Conservation (phyloP, 2,113 vertebrate genomes). For the Axis porcinus region DNA sequence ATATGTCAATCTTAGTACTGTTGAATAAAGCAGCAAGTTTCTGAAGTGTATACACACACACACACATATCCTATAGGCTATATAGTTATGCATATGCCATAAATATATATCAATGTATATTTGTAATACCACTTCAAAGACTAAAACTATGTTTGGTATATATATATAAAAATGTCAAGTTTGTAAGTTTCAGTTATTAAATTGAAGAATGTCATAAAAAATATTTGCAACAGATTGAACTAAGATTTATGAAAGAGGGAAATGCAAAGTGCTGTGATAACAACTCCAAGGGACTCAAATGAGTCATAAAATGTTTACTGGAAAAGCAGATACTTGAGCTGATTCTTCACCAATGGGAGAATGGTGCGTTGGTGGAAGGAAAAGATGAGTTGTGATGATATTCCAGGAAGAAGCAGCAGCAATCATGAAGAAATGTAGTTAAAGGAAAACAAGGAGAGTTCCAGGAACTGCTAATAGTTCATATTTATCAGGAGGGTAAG, state of each 20-base stretch:
- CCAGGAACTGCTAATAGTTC: not conserved
- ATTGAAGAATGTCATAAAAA: not conserved
- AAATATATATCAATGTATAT: not conserved
- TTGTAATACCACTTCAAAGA: not conserved
- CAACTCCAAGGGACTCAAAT: not conserved
- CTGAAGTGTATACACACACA: fast-evolving
- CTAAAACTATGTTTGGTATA: not conserved
- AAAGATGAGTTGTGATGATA: not conserved
- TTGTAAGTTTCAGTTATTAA: not conserved
- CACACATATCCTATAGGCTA: not conserved
- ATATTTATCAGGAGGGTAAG: not conserved
- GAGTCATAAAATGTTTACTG: not conserved
- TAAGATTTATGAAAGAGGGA: not conserved
- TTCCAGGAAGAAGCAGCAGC: not conserved
- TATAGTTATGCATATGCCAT: not conserved
- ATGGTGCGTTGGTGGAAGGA: not conserved
- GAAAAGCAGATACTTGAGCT: not conserved
- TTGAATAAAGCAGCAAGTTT: not conserved
- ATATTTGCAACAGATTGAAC: not conserved
- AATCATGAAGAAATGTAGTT: not conserved
- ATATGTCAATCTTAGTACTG: not conserved
- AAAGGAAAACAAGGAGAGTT: not conserved
- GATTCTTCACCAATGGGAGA: not conserved
- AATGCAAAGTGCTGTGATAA: not conserved
- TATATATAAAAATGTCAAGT: not conserved